Base-by-base conservation (phyloP, 2,797 vertebrate genomes). In the Pseudochirops cupreus region DNA sequence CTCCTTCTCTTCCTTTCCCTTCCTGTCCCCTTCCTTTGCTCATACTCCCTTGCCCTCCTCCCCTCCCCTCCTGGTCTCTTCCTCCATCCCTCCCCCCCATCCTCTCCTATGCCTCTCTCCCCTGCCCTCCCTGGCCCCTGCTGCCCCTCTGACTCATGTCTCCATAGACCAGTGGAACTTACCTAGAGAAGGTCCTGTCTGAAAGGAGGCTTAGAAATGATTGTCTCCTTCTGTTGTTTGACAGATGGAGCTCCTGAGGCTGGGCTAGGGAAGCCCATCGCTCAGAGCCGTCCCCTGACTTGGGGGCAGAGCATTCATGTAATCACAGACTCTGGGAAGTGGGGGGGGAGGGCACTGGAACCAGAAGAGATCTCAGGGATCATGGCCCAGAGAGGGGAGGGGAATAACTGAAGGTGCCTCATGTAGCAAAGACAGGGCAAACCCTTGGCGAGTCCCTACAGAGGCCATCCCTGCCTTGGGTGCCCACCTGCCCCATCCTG, bases 1-100 rank as follows among this genome's bases (percentile, higher is more conserved):
- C 59, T 97, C 99, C 99, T 97, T 10, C 28, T 99, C 96, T 99
- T 91, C 28, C 57, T 1, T 1, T 29, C 28, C 26, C 9, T 28
- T 2, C 57, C 28, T 28, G 0, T 58, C 5, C 9, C 57, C 56
- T 99, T 2, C 1, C 57, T 28, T 9, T 5, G 4, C 26, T 58
- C 57, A 28, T 10, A 0, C 5, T 3, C 56, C 26, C 57, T 96
- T 7, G 53, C 98, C 0, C 11, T 62, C 13, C 59, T 33, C 31
- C 33, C 62, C 1, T 16, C 46, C 2, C 9, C 18, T 39, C 21
- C 7, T 26, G 1, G 7, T 94, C 98, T n/a, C 98, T 99, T 58
- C 97, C 99, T 99, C 97, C 98, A 55, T 55, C 53, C 13, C 33
- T 21, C 12, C 33, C 16, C 6, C 33, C 29, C 13, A 14, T 11